These are phyloP conservation scores for Montifringilla adamsi DNA, from an alignment of 2,113 vertebrate species.

Conservation along the genomic window DNA sequence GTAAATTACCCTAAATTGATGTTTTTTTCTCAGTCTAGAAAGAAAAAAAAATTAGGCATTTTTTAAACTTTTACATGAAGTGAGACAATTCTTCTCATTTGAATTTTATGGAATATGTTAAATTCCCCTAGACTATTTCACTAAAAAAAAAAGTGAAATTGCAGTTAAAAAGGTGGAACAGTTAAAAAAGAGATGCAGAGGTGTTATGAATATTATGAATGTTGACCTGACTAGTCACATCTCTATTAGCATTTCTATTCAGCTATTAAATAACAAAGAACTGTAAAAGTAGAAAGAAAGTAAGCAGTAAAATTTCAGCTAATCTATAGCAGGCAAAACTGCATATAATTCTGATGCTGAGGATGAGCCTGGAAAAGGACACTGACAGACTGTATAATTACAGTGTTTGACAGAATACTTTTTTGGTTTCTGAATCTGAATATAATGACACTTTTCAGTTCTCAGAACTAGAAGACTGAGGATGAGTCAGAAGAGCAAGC, in stretches of 20 bases:
- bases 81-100: not conserved
- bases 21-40: not conserved
- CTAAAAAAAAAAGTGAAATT: no score
- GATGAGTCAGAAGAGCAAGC: constrained; percentile 24
- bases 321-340: not conserved
- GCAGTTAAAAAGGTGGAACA: not conserved
- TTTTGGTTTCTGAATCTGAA: not conserved
- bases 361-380: not conserved
- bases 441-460: constrained; percentile 37
- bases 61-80: not conserved
- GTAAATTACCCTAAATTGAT: not conserved
- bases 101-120: not conserved
- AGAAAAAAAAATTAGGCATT: not conserved
- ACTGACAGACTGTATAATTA: not conserved
- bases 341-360: not conserved
- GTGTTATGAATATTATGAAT: not conserved
- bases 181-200: not conserved
- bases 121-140: not conserved
- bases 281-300: not conserved
- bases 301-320: not conserved
- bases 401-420: not conserved
- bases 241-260: not conserved
- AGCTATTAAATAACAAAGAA: not conserved
- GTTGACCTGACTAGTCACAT: not conserved
- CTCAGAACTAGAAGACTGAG: not conserved